Conservation (phyloP, 2,797 vertebrate species). For the Podarcis siculus region DNA sequence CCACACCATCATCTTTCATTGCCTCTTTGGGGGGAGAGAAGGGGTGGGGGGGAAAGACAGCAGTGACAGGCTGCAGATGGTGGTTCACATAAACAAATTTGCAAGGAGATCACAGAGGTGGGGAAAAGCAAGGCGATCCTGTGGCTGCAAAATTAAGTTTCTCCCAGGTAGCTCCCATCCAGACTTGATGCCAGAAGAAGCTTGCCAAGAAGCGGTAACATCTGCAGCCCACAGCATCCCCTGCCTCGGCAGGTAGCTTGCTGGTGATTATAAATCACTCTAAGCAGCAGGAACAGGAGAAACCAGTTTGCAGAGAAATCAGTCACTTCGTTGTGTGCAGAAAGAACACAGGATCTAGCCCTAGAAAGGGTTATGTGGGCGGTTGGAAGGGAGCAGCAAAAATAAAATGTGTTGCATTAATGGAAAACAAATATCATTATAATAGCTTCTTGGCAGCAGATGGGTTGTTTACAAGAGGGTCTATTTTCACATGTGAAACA, state of each 20-base stretch:
- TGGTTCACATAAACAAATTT: not conserved
- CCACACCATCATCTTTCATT: rapidly evolving
- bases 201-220: not conserved
- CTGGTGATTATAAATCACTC: not conserved
- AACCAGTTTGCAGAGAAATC: not conserved
- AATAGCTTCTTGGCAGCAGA: not conserved
- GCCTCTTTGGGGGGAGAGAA: not conserved
- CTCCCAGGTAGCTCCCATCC: no score
- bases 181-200: not conserved
- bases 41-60: not conserved
- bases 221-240: not conserved
- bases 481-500: not conserved
- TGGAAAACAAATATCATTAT: not conserved
- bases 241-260: not conserved
- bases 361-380: not conserved
- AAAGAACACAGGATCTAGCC: not conserved
- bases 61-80: not conserved
- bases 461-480: not conserved
- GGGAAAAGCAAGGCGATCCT: not conserved
- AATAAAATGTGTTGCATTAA: not conserved
- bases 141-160: not conserved
- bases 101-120: not conserved
- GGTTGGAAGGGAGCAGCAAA: not conserved
- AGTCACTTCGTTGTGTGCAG: not conserved
- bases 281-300: not conserved